phyloP scores from a whole-genome alignment of 1,140 invertebrate species.

The Schlechtendalia chinensis region DNA sequence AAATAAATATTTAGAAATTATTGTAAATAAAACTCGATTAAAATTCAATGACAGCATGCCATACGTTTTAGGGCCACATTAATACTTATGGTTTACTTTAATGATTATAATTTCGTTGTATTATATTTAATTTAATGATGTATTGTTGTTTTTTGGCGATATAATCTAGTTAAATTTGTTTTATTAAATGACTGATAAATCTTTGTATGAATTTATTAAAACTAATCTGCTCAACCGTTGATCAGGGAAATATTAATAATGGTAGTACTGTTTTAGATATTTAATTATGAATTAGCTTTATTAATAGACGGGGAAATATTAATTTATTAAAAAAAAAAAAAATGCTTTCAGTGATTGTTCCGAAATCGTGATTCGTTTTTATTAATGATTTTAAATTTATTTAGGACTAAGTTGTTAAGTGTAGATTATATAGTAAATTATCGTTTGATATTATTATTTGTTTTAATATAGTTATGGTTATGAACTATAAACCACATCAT shows the following conservation, averaged over 20 bases:
- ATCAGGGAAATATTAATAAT: slow-evolving; percentile 31
- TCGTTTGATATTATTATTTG: background rate
- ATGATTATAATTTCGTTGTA: background rate
- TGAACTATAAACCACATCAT: background rate
- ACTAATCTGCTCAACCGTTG: slow-evolving; percentile 49
- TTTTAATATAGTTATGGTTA: background rate
- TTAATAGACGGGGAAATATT: slow-evolving; percentile 8
- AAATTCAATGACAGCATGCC: slow-evolving; percentile 40
- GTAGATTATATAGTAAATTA: slow-evolving; percentile 1
- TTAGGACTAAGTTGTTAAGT: background rate
- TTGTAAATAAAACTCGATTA: slow-evolving; percentile 22
- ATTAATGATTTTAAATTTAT: slow-evolving; percentile 17
- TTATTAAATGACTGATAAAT: slow-evolving; percentile 40
- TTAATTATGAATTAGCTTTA: slow-evolving; percentile 13
- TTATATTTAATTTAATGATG: slow-evolving; percentile 19
- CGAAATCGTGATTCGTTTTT: background rate
- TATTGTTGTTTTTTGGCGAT: background rate
- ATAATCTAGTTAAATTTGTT: slow-evolving; percentile 34
- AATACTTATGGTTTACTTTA: slow-evolving; percentile 24
- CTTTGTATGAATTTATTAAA: slow-evolving; percentile 34
- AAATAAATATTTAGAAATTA: slow-evolving; percentile 7
- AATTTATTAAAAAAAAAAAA: slow-evolving; percentile 16
- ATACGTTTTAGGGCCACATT: slow-evolving; percentile 11
- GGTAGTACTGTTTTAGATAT: slow-evolving; percentile 26
- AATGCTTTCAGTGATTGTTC: slow-evolving; percentile 4